phyloP scores from a whole-genome alignment of 1,140 invertebrate species.

The Mactra quadrangularis region DNA sequence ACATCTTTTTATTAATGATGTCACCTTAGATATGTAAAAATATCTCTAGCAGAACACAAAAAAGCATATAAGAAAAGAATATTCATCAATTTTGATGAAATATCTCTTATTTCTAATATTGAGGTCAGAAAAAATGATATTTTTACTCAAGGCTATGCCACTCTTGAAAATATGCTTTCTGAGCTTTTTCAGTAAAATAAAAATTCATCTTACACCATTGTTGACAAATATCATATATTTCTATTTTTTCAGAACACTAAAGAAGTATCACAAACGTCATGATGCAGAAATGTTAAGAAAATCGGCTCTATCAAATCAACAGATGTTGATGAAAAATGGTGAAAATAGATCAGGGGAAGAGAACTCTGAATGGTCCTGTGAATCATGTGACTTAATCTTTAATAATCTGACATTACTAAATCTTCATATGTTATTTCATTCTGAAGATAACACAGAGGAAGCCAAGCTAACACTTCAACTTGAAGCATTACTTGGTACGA shows the following conservation, averaged over 20 bases:
- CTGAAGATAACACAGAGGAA: constrained; percentile 81
- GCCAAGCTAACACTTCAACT: constrained; percentile 64
- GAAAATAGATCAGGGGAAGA: constrained; percentile 75
- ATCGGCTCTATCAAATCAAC: constrained; percentile 80
- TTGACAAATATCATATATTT: too few species aligned
- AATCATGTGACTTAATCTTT: constrained; percentile 86
- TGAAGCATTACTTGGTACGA: constrained; percentile 1
- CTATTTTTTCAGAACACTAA: constrained; percentile 74
- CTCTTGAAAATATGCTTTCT: too few species aligned
- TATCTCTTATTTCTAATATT: too few species aligned
- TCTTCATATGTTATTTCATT: constrained; percentile 86
- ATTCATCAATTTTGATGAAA: too few species aligned
- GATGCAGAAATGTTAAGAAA: constrained; percentile 73
- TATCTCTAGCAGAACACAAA: too few species aligned
- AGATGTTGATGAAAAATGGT: constrained; percentile 8
- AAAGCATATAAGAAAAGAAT: too few species aligned
- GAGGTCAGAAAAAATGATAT: too few species aligned
- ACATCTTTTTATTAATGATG: too few species aligned
- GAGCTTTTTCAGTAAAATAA: too few species aligned
- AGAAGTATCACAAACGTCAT: constrained; percentile 78
- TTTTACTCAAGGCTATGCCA: too few species aligned
- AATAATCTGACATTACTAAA: constrained; percentile 85
- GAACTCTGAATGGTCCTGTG: constrained; percentile 85
- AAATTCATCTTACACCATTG: too few species aligned
- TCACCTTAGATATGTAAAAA: too few species aligned